These are phyloP conservation scores for Atta cephalotes DNA, from an alignment of 1,140 invertebrate species.

Conservation along the genomic window DNA sequence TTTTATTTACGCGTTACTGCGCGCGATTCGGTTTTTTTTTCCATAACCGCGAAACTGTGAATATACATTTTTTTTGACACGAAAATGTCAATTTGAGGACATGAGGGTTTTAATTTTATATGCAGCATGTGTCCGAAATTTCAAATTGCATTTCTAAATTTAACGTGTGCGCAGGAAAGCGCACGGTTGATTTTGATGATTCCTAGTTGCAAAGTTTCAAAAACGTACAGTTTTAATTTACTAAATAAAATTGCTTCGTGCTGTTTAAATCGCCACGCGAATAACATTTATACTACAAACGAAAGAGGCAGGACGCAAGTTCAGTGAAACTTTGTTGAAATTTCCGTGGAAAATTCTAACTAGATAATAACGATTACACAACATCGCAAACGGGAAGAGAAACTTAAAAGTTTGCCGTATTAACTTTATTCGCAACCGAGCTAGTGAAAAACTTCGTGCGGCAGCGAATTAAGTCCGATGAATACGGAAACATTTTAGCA, in stretches of 20 bases:
- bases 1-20: slow-evolving; percentile 40
- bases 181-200: not conserved
- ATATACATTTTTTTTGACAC: slow-evolving; percentile 35
- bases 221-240: slow-evolving; percentile 19
- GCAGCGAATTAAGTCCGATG: slow-evolving; percentile 62
- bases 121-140: slow-evolving; percentile 11
- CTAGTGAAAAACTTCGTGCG: slow-evolving; percentile 68
- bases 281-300: slow-evolving; percentile 60
- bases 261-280: slow-evolving; percentile 63
- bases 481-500: slow-evolving; percentile 72
- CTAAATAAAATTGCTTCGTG: slow-evolving; percentile 38
- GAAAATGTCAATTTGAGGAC: slow-evolving; percentile 31
- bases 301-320: slow-evolving; percentile 44
- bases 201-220: not conserved
- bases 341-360: slow-evolving; percentile 57
- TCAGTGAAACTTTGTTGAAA: slow-evolving; percentile 44
- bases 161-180: not conserved
- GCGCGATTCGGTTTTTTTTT: not conserved
- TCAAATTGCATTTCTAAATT: slow-evolving; percentile 28
- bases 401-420: slow-evolving; percentile 71
- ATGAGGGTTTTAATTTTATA: slow-evolving; percentile 37
- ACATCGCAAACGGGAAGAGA: slow-evolving; percentile 60
- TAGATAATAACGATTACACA: slow-evolving; percentile 63
- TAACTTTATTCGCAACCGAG: slow-evolving; percentile 69
- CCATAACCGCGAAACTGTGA: not conserved